A percentile compares a stretch with the other conserved stretches of the same genome.
These are phyloP conservation scores for Leptothorax acervorum DNA, from an alignment of 2,888 invertebrate genomes.

Conservation along the genomic window DNA sequence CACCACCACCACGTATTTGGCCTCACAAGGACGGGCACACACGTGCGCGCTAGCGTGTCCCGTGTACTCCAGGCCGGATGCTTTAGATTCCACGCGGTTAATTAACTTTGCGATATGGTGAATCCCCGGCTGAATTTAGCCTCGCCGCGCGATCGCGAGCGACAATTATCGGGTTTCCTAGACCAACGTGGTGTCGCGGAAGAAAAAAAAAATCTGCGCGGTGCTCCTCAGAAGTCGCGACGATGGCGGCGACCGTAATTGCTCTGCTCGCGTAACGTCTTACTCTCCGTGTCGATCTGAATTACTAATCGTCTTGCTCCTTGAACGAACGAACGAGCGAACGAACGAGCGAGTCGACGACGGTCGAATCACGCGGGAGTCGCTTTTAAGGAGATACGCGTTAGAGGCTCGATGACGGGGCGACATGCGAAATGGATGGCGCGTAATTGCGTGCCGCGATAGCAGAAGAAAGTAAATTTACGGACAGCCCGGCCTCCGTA, in stretches of 20 bases:
- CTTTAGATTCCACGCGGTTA: constrained; percentile 84
- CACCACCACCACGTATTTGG: constrained; percentile 76
- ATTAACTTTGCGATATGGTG: constrained; percentile 85
- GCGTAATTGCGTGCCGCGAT: constrained; percentile 54
- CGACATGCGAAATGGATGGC: constrained; percentile 53
- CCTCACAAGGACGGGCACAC: constrained; percentile 68
- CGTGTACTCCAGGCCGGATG: constrained; percentile 72
- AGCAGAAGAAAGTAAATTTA: constrained; percentile 55
- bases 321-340: constrained; percentile 46
- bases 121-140: constrained; percentile 82
- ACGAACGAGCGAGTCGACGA: constrained; percentile 17
- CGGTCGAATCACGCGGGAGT: constrained; percentile 48
- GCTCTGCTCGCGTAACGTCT: constrained; percentile 77
- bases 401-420: constrained; percentile 53
- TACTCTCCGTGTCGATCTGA: constrained; percentile 75
- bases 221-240: constrained; percentile 65
- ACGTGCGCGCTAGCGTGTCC: constrained; percentile 51
- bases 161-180: constrained; percentile 70
- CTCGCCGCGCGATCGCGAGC: constrained; percentile 55
- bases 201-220: constrained; percentile 70
- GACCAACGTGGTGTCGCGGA: constrained; percentile 66
- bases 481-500: constrained; percentile 39
- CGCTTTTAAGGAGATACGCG: constrained; percentile 55
- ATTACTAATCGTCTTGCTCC: constrained; percentile 76
- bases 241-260: constrained; percentile 66